Percentiles rank a stretch among this genome's conserved stretches.
These are phyloP conservation scores for Temnothorax longispinosus DNA, from an alignment of 1,140 invertebrate species.

Conservation along the genomic window DNA sequence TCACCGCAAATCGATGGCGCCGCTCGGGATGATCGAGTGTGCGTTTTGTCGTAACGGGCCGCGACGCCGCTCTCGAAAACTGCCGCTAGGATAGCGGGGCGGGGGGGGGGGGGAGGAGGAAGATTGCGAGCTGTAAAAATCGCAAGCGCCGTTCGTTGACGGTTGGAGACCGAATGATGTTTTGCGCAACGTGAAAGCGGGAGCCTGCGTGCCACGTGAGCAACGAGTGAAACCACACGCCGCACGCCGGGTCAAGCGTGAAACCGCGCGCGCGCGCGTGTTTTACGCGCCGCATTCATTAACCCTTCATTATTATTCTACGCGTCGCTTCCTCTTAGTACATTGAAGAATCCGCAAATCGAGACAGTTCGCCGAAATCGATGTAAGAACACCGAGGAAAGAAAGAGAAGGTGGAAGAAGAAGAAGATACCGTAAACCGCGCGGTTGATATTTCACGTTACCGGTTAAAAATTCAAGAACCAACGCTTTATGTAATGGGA, in stretches of 20 bases:
- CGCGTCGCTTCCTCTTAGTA: background rate
- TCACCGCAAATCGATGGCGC: conserved; percentile 18
- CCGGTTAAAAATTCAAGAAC: conserved; percentile 17
- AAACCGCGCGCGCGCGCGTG: background rate
- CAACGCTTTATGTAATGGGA: conserved; percentile 26
- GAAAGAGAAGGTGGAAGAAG: background rate
- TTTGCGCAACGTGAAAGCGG: conserved; percentile 61
- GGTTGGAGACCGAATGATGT: conserved; percentile 26
- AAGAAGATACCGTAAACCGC: background rate
- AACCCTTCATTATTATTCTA: conserved; percentile 13
- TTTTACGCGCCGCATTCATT: background rate
- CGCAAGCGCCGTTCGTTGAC: conserved; percentile 8
- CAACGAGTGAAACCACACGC: conserved; percentile 23
- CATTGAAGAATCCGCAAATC: background rate
- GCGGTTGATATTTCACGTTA: conserved; percentile 14
- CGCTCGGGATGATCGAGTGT: conserved; percentile 6
- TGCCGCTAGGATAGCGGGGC: background rate
- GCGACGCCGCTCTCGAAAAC: background rate
- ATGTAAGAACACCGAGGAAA: background rate
- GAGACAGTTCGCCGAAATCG: conserved; percentile 8
- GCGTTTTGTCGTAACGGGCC: conserved; percentile 21
- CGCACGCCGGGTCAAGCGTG: background rate
- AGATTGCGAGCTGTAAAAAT: conserved; percentile 28
- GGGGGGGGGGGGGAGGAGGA: background rate
- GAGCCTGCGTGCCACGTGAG: conserved; percentile 29